These are phyloP conservation scores for Tetramorium alpestre DNA, from an alignment of 1,140 invertebrate species.

Conservation along the genomic window DNA sequence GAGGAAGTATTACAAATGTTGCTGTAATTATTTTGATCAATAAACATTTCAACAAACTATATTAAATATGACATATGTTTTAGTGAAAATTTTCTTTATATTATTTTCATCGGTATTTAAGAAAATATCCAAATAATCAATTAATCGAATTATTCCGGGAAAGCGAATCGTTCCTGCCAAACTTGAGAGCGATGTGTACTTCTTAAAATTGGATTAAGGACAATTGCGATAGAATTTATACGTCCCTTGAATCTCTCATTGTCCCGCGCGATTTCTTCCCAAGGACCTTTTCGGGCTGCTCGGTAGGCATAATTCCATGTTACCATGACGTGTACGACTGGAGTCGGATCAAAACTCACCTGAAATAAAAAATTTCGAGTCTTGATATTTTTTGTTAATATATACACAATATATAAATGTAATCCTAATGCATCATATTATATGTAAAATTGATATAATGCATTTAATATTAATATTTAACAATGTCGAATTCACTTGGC, in stretches of 20 bases:
- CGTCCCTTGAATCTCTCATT: conserved; percentile 86
- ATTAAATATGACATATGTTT: background rate
- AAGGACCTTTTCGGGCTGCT: conserved; percentile 88
- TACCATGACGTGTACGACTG: conserved; percentile 87
- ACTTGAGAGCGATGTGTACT: conserved; percentile 86
- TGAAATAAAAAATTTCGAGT: conserved; percentile 80
- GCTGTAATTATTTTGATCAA: background rate
- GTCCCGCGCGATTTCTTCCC: conserved; percentile 88
- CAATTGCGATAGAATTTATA: conserved; percentile 82
- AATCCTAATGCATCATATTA: too few species aligned
- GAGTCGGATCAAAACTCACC: conserved; percentile 87
- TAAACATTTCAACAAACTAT: background rate
- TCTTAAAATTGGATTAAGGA: conserved; percentile 85
- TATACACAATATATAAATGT: too few species aligned
- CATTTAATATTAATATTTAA: background rate
- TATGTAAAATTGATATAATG: too few species aligned
- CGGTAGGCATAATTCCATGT: conserved; percentile 89
- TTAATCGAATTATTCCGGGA: conserved; percentile 13
- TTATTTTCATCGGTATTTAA: conserved; percentile 12
- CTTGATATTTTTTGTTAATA: background rate
- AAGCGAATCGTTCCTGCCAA: conserved; percentile 85
- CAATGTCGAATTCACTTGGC: background rate
- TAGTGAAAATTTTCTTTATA: background rate
- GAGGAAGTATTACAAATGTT: background rate
- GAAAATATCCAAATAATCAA: conserved; percentile 24